Percentiles rank a stretch among this genome's conserved stretches.
phyloP scores from a whole-genome alignment of 1,140 invertebrate genomes.

The Apis florea region DNA sequence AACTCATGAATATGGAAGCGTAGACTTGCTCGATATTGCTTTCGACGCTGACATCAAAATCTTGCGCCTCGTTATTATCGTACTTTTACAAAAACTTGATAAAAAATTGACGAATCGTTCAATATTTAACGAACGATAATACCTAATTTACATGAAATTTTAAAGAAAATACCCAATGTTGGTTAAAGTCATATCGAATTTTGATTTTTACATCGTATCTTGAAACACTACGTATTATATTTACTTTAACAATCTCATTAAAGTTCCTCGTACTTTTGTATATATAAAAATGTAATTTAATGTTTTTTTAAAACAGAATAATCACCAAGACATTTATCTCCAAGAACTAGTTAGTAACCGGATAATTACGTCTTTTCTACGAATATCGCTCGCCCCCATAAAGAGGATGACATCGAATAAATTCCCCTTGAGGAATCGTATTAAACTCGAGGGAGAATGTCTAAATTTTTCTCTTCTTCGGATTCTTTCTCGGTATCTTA shows the following conservation, averaged over 20 bases:
- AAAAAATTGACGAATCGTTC: not conserved
- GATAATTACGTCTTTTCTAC: too few species aligned
- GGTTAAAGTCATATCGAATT: too few species aligned
- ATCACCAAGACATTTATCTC: not conserved
- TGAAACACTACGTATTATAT: too few species aligned
- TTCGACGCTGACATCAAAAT: not conserved
- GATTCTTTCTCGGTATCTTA: too few species aligned
- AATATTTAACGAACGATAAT: not conserved
- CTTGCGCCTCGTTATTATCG: not conserved
- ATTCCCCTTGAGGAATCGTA: not conserved
- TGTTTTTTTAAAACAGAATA: too few species aligned
- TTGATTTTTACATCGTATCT: too few species aligned
- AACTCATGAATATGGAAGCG: slow-evolving; percentile 7
- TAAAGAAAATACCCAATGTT: not conserved
- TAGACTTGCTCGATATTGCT: not conserved
- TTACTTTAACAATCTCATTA: too few species aligned
- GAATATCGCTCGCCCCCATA: not conserved
- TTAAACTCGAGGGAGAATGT: too few species aligned
- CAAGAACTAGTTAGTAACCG: not conserved
- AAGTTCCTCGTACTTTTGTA: too few species aligned
- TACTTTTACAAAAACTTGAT: not conserved
- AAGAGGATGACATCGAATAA: not conserved
- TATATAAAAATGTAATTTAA: too few species aligned
- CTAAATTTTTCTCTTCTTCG: too few species aligned
- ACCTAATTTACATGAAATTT: not conserved